phyloP scores from a whole-genome alignment of 2,888 invertebrate genomes.

The Lagria hirta region DNA sequence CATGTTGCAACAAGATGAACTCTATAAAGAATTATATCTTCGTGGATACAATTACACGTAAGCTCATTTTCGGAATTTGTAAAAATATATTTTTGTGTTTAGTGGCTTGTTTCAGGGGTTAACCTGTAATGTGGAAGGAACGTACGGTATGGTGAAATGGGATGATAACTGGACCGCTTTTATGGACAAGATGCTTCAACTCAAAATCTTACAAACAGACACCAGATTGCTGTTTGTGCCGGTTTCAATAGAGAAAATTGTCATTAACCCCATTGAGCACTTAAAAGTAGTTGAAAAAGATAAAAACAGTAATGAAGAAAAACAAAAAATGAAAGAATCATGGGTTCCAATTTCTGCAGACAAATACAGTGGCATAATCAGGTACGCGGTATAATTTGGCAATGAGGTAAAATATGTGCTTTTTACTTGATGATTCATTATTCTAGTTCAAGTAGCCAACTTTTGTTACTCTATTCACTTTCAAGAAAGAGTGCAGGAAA shows the following conservation, averaged over 20 bases:
- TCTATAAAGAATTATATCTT: slow-evolving; percentile 68
- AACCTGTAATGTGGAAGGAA: slow-evolving; percentile 37
- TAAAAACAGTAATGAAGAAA: no score
- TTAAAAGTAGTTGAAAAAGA: slow-evolving; percentile 37
- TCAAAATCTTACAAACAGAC: slow-evolving; percentile 64
- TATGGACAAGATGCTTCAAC: slow-evolving; percentile 83
- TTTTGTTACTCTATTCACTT: no score
- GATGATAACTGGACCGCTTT: slow-evolving; percentile 77
- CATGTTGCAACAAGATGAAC: slow-evolving; percentile 58
- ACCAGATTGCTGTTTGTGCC: slow-evolving; percentile 64
- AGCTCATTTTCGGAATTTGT: slow-evolving; percentile 14
- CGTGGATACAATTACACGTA: slow-evolving; percentile 64
- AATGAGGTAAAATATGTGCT: no score
- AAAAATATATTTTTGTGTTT: slow-evolving; percentile 5
- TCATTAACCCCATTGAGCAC: slow-evolving; percentile 54
- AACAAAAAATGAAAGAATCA: slow-evolving; percentile 3
- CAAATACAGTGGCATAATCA: slow-evolving; percentile 9
- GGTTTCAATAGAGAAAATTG: slow-evolving; percentile 55
- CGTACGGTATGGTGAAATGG: slow-evolving; percentile 41
- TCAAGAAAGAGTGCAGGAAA: no score
- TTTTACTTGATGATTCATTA: no score
- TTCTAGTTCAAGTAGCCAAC: no score
- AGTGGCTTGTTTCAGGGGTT: slow-evolving; percentile 40
- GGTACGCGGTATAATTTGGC: no score
- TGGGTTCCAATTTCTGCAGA: slow-evolving; percentile 10